Base-by-base conservation (phyloP, 2,888 invertebrate species). In the Pandemis heparana region DNA sequence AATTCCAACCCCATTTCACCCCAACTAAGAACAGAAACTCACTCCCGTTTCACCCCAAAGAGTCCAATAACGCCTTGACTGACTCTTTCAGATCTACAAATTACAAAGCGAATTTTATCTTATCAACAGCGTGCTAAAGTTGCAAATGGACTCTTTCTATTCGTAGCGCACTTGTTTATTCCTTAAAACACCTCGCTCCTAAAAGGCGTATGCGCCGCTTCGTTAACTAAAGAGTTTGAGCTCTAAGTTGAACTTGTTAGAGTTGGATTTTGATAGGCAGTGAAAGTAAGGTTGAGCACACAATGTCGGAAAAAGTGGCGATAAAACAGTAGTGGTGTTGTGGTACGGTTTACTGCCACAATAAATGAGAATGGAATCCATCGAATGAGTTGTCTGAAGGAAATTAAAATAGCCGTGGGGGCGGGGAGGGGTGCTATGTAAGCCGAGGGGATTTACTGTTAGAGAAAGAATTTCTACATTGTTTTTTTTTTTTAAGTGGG, bases 371-470 rank as follows among this genome's bases (percentile, higher is more conserved):
- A 56, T 56, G 23, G 56, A 23, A 23, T 12, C 56, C 56, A 23
- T 56, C 18, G 56, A 56, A 56, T 56, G 56, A 56, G 56, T 56
- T 56, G 56, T 56, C 51, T 23, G 56, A 12, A 12, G 23, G 56
- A 56, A 56, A 56, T 56, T 56, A 56, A 56, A 56, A 56, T 56
- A 12, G 23, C 56, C 51, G 9, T 2, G 16, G 16, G 51, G 53
- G 53, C 9, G 1, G 6, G 1, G 14, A 53, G 53, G 51, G 53
- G 53, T 53, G 53, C 53, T 6, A 18, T 23, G 23, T 56, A 56
- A 23, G 51, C 2, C 16, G 51, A 23, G 56, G 53, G 18, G 53
- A 56, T 23, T 23, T 53, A 53, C 9, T 56, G 18, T 56, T n/a
- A 12, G 0, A 23, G 12, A 23, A 56, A 23, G 56, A 56, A 56